Conservation (phyloP, 2,113 vertebrate genomes). For the Prionailurus viverrinus region DNA sequence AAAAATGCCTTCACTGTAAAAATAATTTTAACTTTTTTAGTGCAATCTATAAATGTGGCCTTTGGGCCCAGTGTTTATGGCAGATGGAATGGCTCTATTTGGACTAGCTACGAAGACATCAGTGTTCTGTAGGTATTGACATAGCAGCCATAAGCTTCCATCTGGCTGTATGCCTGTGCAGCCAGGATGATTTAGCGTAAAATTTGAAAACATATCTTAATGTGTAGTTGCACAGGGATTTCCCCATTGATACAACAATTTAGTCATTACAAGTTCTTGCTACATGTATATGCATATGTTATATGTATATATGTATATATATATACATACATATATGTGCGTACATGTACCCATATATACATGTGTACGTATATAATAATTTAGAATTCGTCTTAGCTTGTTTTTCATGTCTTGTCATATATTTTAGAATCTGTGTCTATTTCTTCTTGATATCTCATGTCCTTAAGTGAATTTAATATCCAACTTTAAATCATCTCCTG, state of each 20-base stretch:
- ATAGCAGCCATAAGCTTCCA: slow-evolving; percentile 56
- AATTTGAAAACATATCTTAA: slow-evolving; percentile 62
- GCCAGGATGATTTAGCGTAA: slow-evolving; percentile 3
- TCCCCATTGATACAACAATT: neutral
- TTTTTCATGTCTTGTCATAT: neutral
- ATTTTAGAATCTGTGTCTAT: neutral
- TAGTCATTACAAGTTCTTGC: neutral
- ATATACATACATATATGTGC: too few relatives aligned
- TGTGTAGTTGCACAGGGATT: neutral
- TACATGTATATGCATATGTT: neutral
- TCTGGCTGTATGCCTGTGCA: slow-evolving; percentile 39
- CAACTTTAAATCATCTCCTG: neutral
- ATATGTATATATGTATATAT: neutral
- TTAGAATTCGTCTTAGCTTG: neutral
- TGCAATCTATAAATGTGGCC: slow-evolving; percentile 71
- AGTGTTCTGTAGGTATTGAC: slow-evolving; percentile 62
- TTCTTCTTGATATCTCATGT: slow-evolving; percentile 1
- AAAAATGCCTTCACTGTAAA: slow-evolving; percentile 66
- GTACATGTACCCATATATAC: neutral
- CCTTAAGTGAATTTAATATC: slow-evolving; percentile 32
- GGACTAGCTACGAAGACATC: slow-evolving; percentile 45
- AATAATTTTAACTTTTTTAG: slow-evolving; percentile 77
- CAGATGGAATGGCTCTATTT: slow-evolving; percentile 71
- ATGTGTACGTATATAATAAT: neutral
- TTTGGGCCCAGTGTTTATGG: slow-evolving; percentile 70